Percentiles rank a stretch among this genome's conserved stretches.
Conservation (phyloP, 2,797 vertebrate genomes). For the Zalophus californianus region DNA sequence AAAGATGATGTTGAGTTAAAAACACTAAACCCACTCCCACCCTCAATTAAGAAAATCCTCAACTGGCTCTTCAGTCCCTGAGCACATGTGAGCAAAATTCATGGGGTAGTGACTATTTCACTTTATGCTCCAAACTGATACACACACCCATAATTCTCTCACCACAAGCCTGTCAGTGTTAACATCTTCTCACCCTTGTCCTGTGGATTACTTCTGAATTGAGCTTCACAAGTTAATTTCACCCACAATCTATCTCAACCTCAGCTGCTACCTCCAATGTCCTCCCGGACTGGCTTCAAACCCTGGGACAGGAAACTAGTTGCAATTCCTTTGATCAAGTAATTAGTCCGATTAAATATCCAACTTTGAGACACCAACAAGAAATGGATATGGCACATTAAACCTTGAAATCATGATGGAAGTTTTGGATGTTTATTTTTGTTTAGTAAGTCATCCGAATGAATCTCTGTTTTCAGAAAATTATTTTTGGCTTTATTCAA, state of each 20-base stretch:
- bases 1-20: neutral
- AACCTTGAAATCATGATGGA: neutral
- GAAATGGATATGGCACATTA: neutral
- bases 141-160: rapidly evolving
- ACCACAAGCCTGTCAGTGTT: too few species aligned
- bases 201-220: neutral
- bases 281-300: neutral
- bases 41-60: neutral
- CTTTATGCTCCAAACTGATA: neutral
- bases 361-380: neutral
- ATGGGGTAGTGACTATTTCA: neutral
- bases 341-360: neutral
- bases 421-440: neutral
- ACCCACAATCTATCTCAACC: neutral
- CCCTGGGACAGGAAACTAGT: neutral
- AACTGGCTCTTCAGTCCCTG: neutral
- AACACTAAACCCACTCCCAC: neutral
- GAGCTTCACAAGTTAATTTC: neutral
- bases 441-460: neutral
- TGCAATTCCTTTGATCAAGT: neutral
- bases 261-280: neutral
- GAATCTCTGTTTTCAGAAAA: conserved; percentile 11
- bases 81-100: neutral
- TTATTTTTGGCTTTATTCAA: neutral
- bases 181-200: neutral